Percentiles rank a stretch among this genome's conserved stretches.
Conservation (phyloP, 2,113 vertebrate genomes). For the Pluvianellus socialis region DNA sequence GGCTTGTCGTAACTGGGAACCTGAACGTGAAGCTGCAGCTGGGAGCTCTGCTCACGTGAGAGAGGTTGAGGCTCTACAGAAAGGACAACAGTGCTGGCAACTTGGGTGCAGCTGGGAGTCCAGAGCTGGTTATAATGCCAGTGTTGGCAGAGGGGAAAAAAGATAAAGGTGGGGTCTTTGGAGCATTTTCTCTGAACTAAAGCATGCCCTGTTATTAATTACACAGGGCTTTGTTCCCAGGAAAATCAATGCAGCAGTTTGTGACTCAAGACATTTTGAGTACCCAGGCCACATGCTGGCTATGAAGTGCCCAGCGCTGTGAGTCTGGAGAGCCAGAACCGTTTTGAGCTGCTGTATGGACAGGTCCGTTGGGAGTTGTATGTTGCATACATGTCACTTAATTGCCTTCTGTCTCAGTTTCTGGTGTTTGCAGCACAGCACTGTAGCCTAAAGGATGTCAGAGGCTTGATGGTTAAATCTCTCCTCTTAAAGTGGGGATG, state of each 20-base stretch:
- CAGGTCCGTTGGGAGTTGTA: background rate
- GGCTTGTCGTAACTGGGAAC: background rate
- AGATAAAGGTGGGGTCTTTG: background rate
- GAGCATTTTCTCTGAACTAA: background rate
- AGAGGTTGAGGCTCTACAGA: background rate
- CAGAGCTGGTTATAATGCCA: background rate
- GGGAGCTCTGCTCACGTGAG: background rate
- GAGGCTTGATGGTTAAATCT: background rate
- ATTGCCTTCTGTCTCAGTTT: fast-evolving
- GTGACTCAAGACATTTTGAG: no score
- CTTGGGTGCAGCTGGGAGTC: no score
- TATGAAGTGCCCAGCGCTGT: background rate
- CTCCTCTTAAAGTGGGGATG: background rate
- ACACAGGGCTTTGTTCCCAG: background rate
- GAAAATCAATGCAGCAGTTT: background rate
- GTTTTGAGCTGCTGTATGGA: background rate
- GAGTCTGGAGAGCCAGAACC: background rate
- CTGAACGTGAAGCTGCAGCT: background rate
- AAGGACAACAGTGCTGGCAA: background rate
- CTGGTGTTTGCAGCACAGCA: background rate
- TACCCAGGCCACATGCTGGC: background rate
- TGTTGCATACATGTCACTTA: background rate
- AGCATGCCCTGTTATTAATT: background rate
- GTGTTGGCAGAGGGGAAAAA: background rate
- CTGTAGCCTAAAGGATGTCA: background rate